A percentile compares a stretch with the other conserved stretches of the same genome.
These are phyloP conservation scores for Rhamnusium bicolor DNA, from an alignment of 2,888 invertebrate species.

Conservation along the genomic window DNA sequence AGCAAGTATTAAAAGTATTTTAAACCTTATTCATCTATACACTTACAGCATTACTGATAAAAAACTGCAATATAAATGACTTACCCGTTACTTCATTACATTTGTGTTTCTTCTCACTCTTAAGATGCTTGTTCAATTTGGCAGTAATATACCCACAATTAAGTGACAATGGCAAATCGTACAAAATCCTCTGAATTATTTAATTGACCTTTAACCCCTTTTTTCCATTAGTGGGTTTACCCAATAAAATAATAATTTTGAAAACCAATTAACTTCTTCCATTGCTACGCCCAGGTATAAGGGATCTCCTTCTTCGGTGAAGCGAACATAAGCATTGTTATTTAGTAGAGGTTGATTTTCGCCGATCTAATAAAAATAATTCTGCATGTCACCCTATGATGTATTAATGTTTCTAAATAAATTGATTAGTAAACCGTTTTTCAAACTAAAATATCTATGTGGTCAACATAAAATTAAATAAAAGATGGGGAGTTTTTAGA, in stretches of 20 bases:
- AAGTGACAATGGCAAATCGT: constrained; percentile 82
- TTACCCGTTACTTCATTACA: neutral
- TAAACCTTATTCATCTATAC: no score
- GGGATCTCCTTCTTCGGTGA: constrained; percentile 80
- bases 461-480: no score
- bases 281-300: constrained; percentile 86
- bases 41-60: neutral
- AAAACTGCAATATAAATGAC: neutral
- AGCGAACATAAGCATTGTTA: constrained; percentile 75
- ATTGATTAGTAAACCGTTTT: no score
- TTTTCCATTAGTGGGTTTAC: constrained; percentile 86
- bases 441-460: no score
- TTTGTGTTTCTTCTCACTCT: neutral
- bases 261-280: constrained; percentile 81
- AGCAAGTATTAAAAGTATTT: no score
- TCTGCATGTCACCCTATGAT: no score
- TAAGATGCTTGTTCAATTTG: constrained; percentile 74
- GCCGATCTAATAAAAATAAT: constrained; percentile 58
- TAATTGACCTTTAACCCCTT: constrained; percentile 85
- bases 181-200: constrained; percentile 85
- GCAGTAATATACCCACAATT: constrained; percentile 77
- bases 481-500: no score
- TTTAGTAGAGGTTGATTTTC: constrained; percentile 63
- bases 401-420: no score
- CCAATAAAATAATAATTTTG: constrained; percentile 90